phyloP scores from a whole-genome alignment of 2,797 vertebrate genomes.

The Odontamblyopus rebecca region DNA sequence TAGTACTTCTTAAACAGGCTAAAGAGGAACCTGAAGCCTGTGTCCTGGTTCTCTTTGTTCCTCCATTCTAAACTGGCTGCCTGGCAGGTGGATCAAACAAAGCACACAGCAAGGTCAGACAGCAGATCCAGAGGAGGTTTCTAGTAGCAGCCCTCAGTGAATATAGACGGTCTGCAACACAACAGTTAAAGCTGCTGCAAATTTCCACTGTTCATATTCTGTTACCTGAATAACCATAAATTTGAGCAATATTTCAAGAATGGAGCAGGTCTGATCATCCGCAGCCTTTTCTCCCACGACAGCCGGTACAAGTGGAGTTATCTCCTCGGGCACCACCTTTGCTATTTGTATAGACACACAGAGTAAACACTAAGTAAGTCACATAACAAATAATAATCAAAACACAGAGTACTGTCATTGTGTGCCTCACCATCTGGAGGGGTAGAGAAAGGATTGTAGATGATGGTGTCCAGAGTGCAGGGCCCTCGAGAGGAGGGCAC shows the following conservation, averaged over 20 bases:
- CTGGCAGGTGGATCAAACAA: conserved; percentile 71
- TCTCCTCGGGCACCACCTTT: conserved; percentile 94
- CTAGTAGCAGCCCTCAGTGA: conserved; percentile 24
- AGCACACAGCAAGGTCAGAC: conserved; percentile 53
- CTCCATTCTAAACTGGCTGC: conserved; percentile 96
- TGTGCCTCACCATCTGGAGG: conserved; percentile 83
- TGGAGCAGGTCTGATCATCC: conserved; percentile 95
- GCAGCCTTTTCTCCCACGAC: conserved; percentile 88
- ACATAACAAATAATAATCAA: neutral
- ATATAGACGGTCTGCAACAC: conserved; percentile 39
- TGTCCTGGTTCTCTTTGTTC: conserved; percentile 94
- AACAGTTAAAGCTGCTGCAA: conserved; percentile 38
- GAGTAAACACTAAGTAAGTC: conserved; percentile 1
- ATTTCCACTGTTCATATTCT: neutral
- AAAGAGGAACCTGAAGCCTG: conserved; percentile 97
- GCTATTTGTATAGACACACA: conserved; percentile 70
- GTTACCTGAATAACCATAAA: conserved; percentile 96
- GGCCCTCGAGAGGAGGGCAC: conserved; percentile 87
- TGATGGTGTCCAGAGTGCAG: conserved; percentile 94
- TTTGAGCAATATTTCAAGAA: conserved; percentile 92
- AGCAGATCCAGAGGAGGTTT: conserved; percentile 35
- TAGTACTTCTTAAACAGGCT: conserved; percentile 98
- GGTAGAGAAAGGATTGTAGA: conserved; percentile 83
- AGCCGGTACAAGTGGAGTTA: conserved; percentile 89
- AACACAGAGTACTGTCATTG: neutral